Evolutionary conservation across 2,113 vertebrate genomes (phyloP).

Genomic region (Pyxicephalus adspersus): DNA sequence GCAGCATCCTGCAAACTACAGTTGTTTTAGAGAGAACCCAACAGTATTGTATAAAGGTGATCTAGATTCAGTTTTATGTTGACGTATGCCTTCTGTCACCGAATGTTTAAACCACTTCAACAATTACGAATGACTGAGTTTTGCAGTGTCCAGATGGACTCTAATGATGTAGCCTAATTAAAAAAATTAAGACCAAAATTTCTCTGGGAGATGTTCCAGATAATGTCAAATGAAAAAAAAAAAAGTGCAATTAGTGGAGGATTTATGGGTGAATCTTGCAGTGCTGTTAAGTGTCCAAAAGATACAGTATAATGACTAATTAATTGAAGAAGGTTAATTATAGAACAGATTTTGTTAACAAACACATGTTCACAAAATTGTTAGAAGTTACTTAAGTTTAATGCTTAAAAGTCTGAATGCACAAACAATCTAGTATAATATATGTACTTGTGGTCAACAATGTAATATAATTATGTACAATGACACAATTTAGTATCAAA

Average conservation of each 20-base stretch:
- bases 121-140: slow-evolving; percentile 12
- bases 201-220: slow-evolving; percentile 40
- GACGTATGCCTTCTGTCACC: slow-evolving; percentile 37
- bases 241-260: slow-evolving; percentile 38
- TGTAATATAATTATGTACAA: slow-evolving; percentile 86
- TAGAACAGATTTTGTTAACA: background rate
- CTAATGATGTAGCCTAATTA: slow-evolving; percentile 38
- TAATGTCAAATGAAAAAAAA: slow-evolving; percentile 21
- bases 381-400: slow-evolving; percentile 84
- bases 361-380: background rate
- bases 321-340: background rate
- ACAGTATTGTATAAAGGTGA: slow-evolving; percentile 13
- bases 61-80: slow-evolving; percentile 10
- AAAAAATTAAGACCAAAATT: slow-evolving; percentile 43
- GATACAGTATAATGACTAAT: slow-evolving; percentile 13
- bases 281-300: slow-evolving; percentile 3
- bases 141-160: slow-evolving; percentile 51
- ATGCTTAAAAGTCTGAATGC: slow-evolving; percentile 87
- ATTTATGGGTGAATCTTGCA: slow-evolving; percentile 23
- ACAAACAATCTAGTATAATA: slow-evolving; percentile 86
- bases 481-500: slow-evolving; percentile 87
- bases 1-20: background rate
- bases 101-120: slow-evolving; percentile 17
- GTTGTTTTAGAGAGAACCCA: background rate
- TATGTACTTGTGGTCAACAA: slow-evolving; percentile 82